These are phyloP conservation scores for Aspidiotus rigidus DNA, from an alignment of 2,888 invertebrate genomes.

Conservation along the genomic window DNA sequence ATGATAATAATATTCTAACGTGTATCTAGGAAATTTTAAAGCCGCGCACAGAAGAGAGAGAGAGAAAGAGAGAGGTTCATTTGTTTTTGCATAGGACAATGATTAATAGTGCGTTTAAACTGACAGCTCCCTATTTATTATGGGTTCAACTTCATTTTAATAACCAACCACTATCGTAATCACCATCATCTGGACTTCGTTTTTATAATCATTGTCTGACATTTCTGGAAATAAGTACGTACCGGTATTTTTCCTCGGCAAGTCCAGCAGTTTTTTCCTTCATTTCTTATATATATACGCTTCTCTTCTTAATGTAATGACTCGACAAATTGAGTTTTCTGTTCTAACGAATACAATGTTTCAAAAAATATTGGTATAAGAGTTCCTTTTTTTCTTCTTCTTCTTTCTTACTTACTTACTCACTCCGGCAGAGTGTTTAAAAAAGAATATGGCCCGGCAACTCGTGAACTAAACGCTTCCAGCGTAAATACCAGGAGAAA, in stretches of 20 bases:
- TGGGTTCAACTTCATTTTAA: conserved; percentile 33
- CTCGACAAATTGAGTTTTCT: conserved; percentile 32
- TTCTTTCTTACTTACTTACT: no score
- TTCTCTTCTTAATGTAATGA: conserved; percentile 31
- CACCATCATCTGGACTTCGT: conserved; percentile 32
- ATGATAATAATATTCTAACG: background rate
- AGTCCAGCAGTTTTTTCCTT: conserved; percentile 8
- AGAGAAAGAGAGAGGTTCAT: conserved; percentile 18
- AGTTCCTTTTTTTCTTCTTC: conserved; percentile 2
- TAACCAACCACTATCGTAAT: conserved; percentile 34
- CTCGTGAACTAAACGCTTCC: conserved; percentile 31
- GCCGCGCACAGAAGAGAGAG: background rate
- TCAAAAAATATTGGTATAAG: conserved; percentile 27
- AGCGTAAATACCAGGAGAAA: conserved; percentile 31
- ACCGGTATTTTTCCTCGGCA: conserved; percentile 28
- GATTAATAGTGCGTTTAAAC: conserved; percentile 33
- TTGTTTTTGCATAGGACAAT: conserved; percentile 32
- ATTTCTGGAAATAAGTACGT: conserved; percentile 31
- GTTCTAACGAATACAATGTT: conserved; percentile 29
- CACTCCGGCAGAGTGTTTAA: conserved; percentile 20
- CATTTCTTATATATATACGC: background rate
- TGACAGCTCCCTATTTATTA: conserved; percentile 33
- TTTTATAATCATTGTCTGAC: conserved; percentile 34
- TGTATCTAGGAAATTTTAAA: background rate
- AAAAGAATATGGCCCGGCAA: conserved; percentile 18